Base-by-base conservation (phyloP, 2,113 vertebrate species). In the Agapornis roseicollis region DNA sequence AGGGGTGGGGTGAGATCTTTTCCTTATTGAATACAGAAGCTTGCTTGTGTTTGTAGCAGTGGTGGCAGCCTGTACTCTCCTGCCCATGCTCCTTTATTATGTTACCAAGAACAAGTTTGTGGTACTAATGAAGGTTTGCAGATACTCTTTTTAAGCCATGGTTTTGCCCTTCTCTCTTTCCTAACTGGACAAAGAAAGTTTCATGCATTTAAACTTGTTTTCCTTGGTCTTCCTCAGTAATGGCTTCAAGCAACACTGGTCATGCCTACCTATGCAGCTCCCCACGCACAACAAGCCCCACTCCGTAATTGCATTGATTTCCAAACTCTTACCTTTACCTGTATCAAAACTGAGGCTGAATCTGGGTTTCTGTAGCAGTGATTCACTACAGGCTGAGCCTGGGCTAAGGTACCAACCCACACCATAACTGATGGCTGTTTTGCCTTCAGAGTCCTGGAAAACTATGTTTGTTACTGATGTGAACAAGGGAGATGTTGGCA, bases 181-280 rank as follows among this genome's bases (percentile, higher is more conserved):
- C 27, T 25, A 39, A 31, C n/a, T 44, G 42, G 39, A 80, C 66
- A 94, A 90, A 80, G 61, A 72, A 81, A 33, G 37, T 88, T 88
- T 65, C 47, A 42, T 42, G 28, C 52, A 17, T 47, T 86, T 60
- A 64, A 91, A 68, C 10, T 61, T 6, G 0, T 27, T 86, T 20
- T 81, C 27, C 10, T 8, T 27, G 6, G 19, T 49, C 47, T 63
- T 71, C 47, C 28, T 66, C 47, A 5, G 23, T 5, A 22, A n/a
- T 24, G 25, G 22, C 7, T 70, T 55, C 29, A 69, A 3, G 24
- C 39, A 41, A 44, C 53, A 56, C 5, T 31, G 68, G 13, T 37
- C n/a, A 35, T 0, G 0, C 17, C 0, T 58, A 4, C 31, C 42
- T 63, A 1, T 13, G 33, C 65, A 64, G 31, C 8, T 65, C 23